Evolutionary conservation across 2,888 invertebrate species (phyloP).

Genomic region (Allolobophora icterica): DNA sequence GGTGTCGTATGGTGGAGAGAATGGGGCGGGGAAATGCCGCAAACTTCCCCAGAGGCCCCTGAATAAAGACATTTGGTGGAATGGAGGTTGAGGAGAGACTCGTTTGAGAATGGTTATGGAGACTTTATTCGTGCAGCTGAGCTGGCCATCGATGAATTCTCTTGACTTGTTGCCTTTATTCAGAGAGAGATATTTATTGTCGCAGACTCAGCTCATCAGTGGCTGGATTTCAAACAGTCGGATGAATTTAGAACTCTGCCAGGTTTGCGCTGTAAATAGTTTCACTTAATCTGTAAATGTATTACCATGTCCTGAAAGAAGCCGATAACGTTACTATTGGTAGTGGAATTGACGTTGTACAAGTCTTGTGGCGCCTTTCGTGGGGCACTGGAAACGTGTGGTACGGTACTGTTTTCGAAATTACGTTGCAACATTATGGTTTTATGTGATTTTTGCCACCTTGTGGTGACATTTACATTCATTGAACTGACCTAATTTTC

Average conservation of each 20-base stretch:
- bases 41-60: background rate
- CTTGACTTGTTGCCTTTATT: background rate
- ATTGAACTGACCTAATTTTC: background rate
- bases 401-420: background rate
- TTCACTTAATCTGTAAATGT: background rate
- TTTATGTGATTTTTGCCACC: background rate
- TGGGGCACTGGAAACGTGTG: background rate
- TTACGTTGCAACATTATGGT: background rate
- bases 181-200: background rate
- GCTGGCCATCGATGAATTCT: background rate
- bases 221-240: background rate
- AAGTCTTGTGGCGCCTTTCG: background rate
- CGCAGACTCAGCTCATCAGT: background rate
- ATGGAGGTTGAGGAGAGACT: background rate
- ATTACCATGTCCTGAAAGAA: background rate
- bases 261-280: background rate
- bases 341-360: background rate
- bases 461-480: background rate
- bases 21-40: background rate
- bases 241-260: background rate
- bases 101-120: background rate
- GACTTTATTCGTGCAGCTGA: background rate
- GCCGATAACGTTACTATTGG: background rate
- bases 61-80: background rate
- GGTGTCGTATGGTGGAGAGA: background rate